Evolutionary conservation across 2,888 invertebrate species (phyloP), one percentile per base, ranked within the genome.

Genomic region (Balanococcus diminutus): DNA sequence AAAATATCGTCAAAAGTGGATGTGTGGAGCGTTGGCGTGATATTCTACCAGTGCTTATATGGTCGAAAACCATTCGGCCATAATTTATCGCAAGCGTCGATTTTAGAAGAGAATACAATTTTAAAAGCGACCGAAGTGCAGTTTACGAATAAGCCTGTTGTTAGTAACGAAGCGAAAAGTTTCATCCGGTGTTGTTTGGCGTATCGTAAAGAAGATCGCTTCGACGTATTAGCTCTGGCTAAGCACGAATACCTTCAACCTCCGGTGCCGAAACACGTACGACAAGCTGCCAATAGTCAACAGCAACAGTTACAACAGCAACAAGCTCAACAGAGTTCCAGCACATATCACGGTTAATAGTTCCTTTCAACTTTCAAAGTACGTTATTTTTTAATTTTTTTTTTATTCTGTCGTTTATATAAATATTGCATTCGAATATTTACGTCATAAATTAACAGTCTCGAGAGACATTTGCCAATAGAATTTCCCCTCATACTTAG

Each of bases 1-100:
- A 99, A 99, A 94, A 99, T 99, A 91, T 99, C 98, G 90, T 98
- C 98, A 89, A 99, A 99, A 93, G 99, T 99, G 89, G 99, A 99
- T 91, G 99, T 99, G 87, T 99, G 99, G 99, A 98, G 98, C 90
- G 98, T 99, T 87, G 99, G 99, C 89, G 99, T 99, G 88, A 99
- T 99, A 91, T 99, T 99, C 93, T 99, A 99, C 92, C 99, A 99
- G 92, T 99, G 99, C 92, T 93, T 99, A 87, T 99, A 99, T 91
- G 99, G 99, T 88, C 98, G 98, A 92, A 99, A 99, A 88, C 89
- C 89, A 75, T 89, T 89, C 88, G 89, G 89, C 86, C 99, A 99
- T 92, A 99, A 99, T 91, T 97, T 99, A 92, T 98, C 99, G 89
- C 99, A 99, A 92, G 99, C 99, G 88, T 99, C 99, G 88, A 99